Percentiles rank a stretch among this genome's conserved stretches.
phyloP scores from a whole-genome alignment of 2,797 vertebrate species.

The Pteronotus mesoamericanus region DNA sequence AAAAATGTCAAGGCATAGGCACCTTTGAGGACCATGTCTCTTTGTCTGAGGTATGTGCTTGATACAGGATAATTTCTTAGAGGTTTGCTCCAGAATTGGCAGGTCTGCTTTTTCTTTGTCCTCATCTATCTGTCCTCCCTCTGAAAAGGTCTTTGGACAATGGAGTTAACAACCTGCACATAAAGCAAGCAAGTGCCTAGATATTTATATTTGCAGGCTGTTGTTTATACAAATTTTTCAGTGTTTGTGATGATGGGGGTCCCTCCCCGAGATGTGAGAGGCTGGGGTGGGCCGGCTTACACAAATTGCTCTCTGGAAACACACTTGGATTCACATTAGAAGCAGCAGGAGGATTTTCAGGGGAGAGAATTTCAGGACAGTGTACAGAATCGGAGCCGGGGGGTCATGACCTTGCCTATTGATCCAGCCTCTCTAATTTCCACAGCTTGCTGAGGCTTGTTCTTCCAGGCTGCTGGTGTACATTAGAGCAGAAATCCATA shows the following conservation, averaged over 20 bases:
- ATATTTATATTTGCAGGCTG: constrained; percentile 54
- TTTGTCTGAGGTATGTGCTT: constrained; percentile 15
- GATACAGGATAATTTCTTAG: constrained; percentile 15
- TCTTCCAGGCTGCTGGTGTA: constrained; percentile 95
- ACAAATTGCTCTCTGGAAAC: constrained; percentile 72
- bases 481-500: constrained; percentile 99
- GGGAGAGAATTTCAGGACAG: constrained; percentile 84
- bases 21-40: neutral
- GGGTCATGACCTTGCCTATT: constrained; percentile 96
- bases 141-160: constrained; percentile 56
- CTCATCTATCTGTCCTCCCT: constrained; percentile 53
- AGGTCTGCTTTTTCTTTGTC: constrained; percentile 51
- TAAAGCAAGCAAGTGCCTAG: constrained; percentile 62
- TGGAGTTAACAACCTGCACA: constrained; percentile 53
- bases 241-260: constrained; percentile 63
- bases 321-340: constrained; percentile 78
- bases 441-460: constrained; percentile 92
- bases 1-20: constrained; percentile 30
- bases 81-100: constrained; percentile 1
- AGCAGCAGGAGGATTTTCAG: constrained; percentile 81
- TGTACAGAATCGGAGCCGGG: constrained; percentile 82
- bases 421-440: constrained; percentile 98
- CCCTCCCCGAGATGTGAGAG: neutral
- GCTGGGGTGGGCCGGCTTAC: constrained; percentile 16
- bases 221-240: constrained; percentile 58